Evolutionary conservation across 2,113 vertebrate genomes (phyloP), one percentile per base, ranked within the genome.

Genomic region (Hemiscyllium ocellatum): DNA sequence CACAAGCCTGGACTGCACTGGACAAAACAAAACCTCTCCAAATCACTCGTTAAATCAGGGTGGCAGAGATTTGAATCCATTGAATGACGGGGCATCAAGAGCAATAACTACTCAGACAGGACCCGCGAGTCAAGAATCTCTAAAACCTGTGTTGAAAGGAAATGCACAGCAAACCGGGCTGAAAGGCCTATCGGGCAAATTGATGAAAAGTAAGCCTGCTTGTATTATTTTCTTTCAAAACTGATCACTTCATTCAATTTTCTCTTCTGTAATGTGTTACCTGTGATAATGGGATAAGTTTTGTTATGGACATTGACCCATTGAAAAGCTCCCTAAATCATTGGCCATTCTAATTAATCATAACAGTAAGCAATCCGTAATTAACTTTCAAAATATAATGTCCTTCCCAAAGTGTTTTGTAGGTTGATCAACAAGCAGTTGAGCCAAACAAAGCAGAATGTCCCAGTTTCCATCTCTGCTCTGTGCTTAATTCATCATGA

Each of bases 131-230:
- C 98, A 97, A 96, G 96, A 97, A 19, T 96, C 98, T 96, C 98
- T 98, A 97, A 98, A 96, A 97, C 97, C 98, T 4, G 97, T 97
- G 47, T 98, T 98, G 72, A 97, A 96, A 70, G 98, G 98, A 97
- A 97, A 96, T 96, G 98, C 97, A 96, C 96, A 98, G 0, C 97
- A 97, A 96, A 98, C 97, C 97, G 98, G 97, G 96, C 97, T 99
- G 90, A 97, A 97, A 96, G 98, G 98, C 96, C 97, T 99, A 96
- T 99, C 99, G 8, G 98, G 98, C 97, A 99, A 98, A 96, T 98
- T 99, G 96, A 99, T 99, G 98, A 99, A 98, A 98, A 98, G 99
- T 99, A 97, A 98, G 99, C 98, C 68, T 52, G 3, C 47, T 72
- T 33, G 0, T 76, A 52, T 72, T 47, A 52, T 29, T 95, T 72